Evolutionary conservation across 35 echinoderm and acorn worm genomes (phyloP).

Genomic region (Nesometra sesokonis): DNA sequence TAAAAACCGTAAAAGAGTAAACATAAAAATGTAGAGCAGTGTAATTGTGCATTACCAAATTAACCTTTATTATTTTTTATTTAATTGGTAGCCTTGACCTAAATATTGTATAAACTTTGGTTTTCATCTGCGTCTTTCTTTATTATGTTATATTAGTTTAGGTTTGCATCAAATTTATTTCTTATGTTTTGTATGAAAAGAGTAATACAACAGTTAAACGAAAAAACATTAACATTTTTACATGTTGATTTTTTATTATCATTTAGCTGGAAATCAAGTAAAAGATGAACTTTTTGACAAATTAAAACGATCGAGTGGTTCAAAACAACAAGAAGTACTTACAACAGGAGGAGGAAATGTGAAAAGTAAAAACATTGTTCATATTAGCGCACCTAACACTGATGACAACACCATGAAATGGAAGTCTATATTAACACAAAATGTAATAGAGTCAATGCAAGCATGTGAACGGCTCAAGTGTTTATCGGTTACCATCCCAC

Average conservation of each 20-base stretch:
- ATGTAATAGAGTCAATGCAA: background rate
- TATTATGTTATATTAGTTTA: too few relatives aligned
- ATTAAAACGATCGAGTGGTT: background rate
- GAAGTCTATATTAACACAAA: background rate
- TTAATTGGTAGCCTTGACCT: too few relatives aligned
- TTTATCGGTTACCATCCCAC: background rate
- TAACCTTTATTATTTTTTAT: too few relatives aligned
- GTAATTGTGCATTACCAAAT: too few relatives aligned
- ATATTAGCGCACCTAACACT: background rate
- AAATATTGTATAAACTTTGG: too few relatives aligned
- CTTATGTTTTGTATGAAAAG: too few relatives aligned
- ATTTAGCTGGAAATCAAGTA: background rate
- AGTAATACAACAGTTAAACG: too few relatives aligned
- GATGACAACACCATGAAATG: background rate
- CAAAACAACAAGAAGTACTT: background rate
- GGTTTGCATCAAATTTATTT: too few relatives aligned
- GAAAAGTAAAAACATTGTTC: background rate
- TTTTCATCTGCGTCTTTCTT: too few relatives aligned
- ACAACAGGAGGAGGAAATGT: background rate
- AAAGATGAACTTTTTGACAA: background rate
- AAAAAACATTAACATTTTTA: too few relatives aligned
- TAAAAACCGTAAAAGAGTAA: too few relatives aligned
- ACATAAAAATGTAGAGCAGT: too few relatives aligned
- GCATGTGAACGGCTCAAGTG: background rate
- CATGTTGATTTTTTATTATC: background rate